Base-by-base conservation (phyloP, 1,140 invertebrate genomes). In the Dolichoris vasculosae region DNA sequence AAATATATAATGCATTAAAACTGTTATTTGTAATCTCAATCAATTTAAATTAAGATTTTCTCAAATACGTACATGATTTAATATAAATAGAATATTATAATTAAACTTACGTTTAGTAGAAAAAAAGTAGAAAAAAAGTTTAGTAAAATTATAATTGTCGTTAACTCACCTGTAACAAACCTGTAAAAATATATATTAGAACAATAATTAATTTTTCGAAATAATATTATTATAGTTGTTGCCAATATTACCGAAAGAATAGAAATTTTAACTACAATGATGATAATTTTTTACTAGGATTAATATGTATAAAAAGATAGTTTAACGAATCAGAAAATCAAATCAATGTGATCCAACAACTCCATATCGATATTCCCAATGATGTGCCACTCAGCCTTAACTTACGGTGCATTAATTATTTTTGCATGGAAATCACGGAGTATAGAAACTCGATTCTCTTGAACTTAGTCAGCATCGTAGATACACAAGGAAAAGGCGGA, bases 151-250 rank as follows among this genome's bases (percentile, higher is more conserved):
- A 67, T n/a, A 67, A 80, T 67, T 64, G 35, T n/a, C 64, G 38
- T 43, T 48, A 35, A 83, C 82, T 83, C 73, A 83, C 82, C 82
- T 83, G 82, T 4, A 83, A 83, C 82, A 83, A 43, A 83, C n/a
- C n/a, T n/a, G 38, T 55, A 38, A 40, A 69, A 71, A 81, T 59
- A 59, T 23, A 77, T 76, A 8, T 3, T 26, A 32, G 6, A 0
- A 43, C 38, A 9, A n/a, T 43, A 73, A 73, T 69, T 23, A 73
- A 43, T 38, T 26, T 11, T 20, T 43, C 17, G 15, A 26, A 73
- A 73, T 73, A 1, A n/a, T 9, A 23, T n/a, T 40, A 43, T n/a
- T 73, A 73, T 8, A 17, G 26, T 73, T 40, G 38, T 23, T 23
- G 20, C 11, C 26, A 43, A 73, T 40, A 73, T 17, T 3, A 35